Base-by-base conservation (phyloP, 2,888 invertebrate genomes). In the Spicauda simplicius region DNA sequence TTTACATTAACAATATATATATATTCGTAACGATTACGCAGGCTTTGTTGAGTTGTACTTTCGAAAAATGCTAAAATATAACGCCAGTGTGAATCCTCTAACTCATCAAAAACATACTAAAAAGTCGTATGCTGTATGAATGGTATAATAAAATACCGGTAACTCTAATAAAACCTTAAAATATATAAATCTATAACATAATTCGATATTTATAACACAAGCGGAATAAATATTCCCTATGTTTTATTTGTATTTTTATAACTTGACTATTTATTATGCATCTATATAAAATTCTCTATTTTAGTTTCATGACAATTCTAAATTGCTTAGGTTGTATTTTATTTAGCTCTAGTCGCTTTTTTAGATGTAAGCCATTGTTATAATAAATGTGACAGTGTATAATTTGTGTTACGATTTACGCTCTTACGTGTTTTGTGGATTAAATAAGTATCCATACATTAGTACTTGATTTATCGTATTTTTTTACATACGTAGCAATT, bases 301-400 rank as follows among this genome's bases (percentile, higher is more conserved):
- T 85, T 85, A 83, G 82, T 82, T 86, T 81, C 81, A 87, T 88
- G 87, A 88, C 89, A 88, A 84, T 81, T 83, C 81, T 77, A 84
- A 84, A 85, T 85, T 83, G 79, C 75, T 82, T 88, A 88, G 84
- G 85, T 87, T 88, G 84, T 86, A 85, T 80, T 81, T 80, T 82
- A 41, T 2, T 90, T 91, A 91, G 90, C 85, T 90, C 91, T 91
- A 91, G 91, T 91, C 91, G 87, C 83, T 88, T 88, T 41, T 79
- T 78, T 90, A 90, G 84, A 70, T 82, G 71, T 87, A 87, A 84
- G 81, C 71, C 74, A 72, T 74, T 76, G 70, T 73, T 73, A 73
- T 73, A 69, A 68, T 64, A 41, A 41, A 41, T 79, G 54, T 48
- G 53, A 54, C 53, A 37, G 50, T 54, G 65, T 53, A 53, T 25